A percentile compares a stretch with the other conserved stretches of the same genome.
Conservation (phyloP, 2,888 invertebrate genomes). For the Embidobia sp. region DNA sequence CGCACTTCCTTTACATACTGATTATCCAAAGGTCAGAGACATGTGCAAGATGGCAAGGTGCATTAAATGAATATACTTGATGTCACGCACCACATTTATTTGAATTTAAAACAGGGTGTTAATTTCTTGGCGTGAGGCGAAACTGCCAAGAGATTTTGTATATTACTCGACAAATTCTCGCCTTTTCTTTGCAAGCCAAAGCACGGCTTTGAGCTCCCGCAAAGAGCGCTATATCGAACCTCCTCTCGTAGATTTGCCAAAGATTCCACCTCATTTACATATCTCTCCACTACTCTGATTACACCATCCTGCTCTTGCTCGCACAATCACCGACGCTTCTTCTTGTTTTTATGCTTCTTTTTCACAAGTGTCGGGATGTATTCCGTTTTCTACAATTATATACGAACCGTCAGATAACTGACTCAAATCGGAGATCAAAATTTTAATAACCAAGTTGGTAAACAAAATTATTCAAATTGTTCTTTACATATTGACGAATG, state of each 20-base stretch:
- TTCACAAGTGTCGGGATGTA: too few species aligned
- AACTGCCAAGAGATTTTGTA: conserved; percentile 51
- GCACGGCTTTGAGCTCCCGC: conserved; percentile 38
- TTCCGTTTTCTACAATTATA: background rate
- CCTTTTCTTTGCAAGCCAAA: conserved; percentile 16
- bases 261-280: conserved; percentile 75
- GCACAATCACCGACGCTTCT: conserved; percentile 6
- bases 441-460: too few species aligned
- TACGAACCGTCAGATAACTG: too few species aligned
- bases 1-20: conserved; percentile 7
- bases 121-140: conserved; percentile 31
- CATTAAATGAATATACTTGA: conserved; percentile 28
- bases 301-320: conserved; percentile 28
- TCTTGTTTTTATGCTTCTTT: too few species aligned
- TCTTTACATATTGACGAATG: too few species aligned
- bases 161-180: conserved; percentile 54
- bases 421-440: too few species aligned
- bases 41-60: background rate
- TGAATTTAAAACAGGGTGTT: conserved; percentile 26
- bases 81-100: conserved; percentile 36
- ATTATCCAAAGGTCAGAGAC: conserved; percentile 17
- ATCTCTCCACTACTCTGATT: conserved; percentile 61
- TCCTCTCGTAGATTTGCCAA: conserved; percentile 65
- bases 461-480: too few species aligned
- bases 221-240: conserved; percentile 32